A percentile compares a stretch with the other conserved stretches of the same genome.
Conservation (phyloP, 2,888 invertebrate species). For the Hypselothyrea guttata region DNA sequence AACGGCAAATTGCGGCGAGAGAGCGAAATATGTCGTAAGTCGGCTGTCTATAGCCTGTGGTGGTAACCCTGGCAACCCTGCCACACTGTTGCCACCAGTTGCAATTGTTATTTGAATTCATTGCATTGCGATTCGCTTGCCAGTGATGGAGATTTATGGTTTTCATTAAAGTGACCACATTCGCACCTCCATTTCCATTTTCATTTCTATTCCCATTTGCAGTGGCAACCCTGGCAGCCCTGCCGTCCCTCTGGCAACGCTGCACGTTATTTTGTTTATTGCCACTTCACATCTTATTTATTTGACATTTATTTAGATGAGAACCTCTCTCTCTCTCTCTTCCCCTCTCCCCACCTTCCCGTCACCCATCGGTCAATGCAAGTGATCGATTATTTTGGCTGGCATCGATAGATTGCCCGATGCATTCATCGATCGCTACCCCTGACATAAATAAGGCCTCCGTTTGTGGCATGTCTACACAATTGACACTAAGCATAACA, state of each 20-base stretch:
- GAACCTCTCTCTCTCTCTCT: background rate
- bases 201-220: conserved; percentile 70
- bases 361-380: too few relatives aligned
- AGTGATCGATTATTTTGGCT: conserved; percentile 61
- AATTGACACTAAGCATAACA: conserved; percentile 52
- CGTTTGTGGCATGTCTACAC: conserved; percentile 29
- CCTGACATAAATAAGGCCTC: conserved; percentile 62
- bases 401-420: conserved; percentile 48
- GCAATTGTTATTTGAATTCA: conserved; percentile 52
- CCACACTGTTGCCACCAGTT: conserved; percentile 25
- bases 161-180: conserved; percentile 71
- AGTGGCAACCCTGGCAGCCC: conserved; percentile 27
- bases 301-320: conserved; percentile 69
- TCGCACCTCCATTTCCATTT: conserved; percentile 66
- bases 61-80: conserved; percentile 19
- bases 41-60: conserved; percentile 9
- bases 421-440: conserved; percentile 27
- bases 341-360: too few relatives aligned
- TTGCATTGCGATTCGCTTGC: conserved; percentile 44
- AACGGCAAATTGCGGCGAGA: background rate
- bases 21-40: background rate
- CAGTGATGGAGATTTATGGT: conserved; percentile 74
- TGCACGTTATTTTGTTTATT: conserved; percentile 44
- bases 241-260: background rate
- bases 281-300: conserved; percentile 66